phyloP scores from a whole-genome alignment of 2,113 vertebrate species.

The Eretmochelys imbricata region DNA sequence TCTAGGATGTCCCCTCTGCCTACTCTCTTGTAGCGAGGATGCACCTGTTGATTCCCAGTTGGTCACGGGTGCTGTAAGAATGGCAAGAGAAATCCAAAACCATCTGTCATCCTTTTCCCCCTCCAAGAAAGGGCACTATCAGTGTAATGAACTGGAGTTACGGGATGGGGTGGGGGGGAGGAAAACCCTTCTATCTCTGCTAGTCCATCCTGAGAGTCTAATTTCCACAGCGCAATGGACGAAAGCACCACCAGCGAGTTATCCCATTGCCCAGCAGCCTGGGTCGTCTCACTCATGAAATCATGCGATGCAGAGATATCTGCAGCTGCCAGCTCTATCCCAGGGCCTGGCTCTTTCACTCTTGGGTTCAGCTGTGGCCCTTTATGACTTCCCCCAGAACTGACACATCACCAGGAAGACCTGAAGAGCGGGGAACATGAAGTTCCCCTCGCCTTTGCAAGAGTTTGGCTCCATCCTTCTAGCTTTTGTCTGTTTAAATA shows the following conservation, averaged over 20 bases:
- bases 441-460: not conserved
- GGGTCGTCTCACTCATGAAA: not conserved
- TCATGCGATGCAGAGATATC: not conserved
- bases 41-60: not conserved
- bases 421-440: not conserved
- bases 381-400: not conserved
- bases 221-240: not conserved
- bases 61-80: not conserved
- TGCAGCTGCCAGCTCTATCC: not conserved
- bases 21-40: not conserved
- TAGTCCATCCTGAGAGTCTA: not conserved
- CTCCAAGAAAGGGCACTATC: not conserved
- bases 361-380: not conserved
- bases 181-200: not conserved
- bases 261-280: not conserved
- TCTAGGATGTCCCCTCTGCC: not conserved
- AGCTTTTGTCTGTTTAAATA: not conserved
- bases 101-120: not conserved
- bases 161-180: not conserved
- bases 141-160: not conserved
- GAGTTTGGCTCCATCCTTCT: not conserved
- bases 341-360: no score
- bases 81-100: not conserved
- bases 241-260: not conserved
- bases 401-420: not conserved